Evolutionary conservation across 2,797 vertebrate genomes (phyloP).

Genomic region (Hydrocynus forskahlii): DNA sequence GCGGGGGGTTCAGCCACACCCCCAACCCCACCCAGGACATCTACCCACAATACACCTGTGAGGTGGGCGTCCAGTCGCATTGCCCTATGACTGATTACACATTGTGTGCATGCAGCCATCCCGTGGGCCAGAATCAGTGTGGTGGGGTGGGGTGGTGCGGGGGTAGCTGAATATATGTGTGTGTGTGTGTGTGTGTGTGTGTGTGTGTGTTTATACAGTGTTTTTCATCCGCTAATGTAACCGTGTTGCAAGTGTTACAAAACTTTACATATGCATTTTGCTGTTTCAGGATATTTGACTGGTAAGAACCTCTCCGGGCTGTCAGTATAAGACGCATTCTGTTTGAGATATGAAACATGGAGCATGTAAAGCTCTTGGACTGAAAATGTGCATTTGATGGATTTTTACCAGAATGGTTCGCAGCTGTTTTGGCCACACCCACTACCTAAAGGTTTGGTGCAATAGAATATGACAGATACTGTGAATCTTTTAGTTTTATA

Average conservation of each 20-base stretch:
- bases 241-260: not conserved
- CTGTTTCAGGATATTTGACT: not conserved
- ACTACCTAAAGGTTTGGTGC: not conserved
- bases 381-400: not conserved
- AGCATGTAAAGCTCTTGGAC: too few relatives aligned
- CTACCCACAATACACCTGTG: slow-evolving; percentile 55
- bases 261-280: too few relatives aligned
- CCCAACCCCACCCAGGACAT: slow-evolving; percentile 40
- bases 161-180: slow-evolving; percentile 16
- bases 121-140: slow-evolving; percentile 37
- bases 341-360: too few relatives aligned
- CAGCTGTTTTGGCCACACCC: not conserved
- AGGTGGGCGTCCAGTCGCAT: slow-evolving; percentile 40
- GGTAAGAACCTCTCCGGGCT: too few relatives aligned
- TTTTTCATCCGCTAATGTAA: not conserved
- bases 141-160: slow-evolving; percentile 44
- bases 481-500: not conserved
- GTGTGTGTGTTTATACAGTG: not conserved
- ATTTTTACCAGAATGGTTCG: not conserved
- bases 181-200: slow-evolving; percentile 4
- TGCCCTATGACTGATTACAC: slow-evolving; percentile 40
- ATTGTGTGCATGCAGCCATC: slow-evolving; percentile 32
- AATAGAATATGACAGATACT: not conserved
- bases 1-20: slow-evolving; percentile 26
- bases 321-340: too few relatives aligned